Evolutionary conservation across 2,888 invertebrate genomes (phyloP), one percentile per base, ranked within the genome.

Genomic region (Conistra vaccinii): DNA sequence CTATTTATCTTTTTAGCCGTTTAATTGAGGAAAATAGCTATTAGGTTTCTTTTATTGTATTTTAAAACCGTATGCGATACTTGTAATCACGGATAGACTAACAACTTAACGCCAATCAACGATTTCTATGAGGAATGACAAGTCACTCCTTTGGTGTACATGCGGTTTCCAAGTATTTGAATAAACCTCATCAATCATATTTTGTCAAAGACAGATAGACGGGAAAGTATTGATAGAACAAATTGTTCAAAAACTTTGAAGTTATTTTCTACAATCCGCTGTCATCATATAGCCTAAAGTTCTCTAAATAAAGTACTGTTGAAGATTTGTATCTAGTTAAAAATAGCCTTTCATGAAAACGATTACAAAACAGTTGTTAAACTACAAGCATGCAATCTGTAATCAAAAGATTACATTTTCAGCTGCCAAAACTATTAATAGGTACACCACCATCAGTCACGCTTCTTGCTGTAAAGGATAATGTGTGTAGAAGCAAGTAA

Each of bases 401-500:
- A 14, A 57, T 26, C 14, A 69, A 20, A 9, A 9, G 0, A 76
- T 48, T 10, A 48, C 1, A 55, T 48, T 58, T 63, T 68, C 48
- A 55, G 55, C 35, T 68, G 58, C 68, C 55, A 77, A 82, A 55
- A 60, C 23, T 60, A 63, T 9, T 17, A 62, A 12, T 32, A 79
- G 14, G 42, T 79, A 51, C 80, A 55, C 12, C 60, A 7, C 26
- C 17, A 55, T 62, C 39, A n/a, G 71, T 84, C 61, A 75, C 75
- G 81, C 80, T 65, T 66, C 63, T 84, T 48, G 61, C 45, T 32
- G 51, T 75, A 84, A 74, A 79, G 65, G 70, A 84, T 80, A 83
- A 71, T 42, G 14, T 55, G 39, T 42, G 55, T 80, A 58, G 48
- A 71, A 71, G 65, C 69, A 69, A 65, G 61, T 66, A 71, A 63